phyloP scores from a whole-genome alignment of 2,888 invertebrate genomes.

The Strigamia crassipes region DNA sequence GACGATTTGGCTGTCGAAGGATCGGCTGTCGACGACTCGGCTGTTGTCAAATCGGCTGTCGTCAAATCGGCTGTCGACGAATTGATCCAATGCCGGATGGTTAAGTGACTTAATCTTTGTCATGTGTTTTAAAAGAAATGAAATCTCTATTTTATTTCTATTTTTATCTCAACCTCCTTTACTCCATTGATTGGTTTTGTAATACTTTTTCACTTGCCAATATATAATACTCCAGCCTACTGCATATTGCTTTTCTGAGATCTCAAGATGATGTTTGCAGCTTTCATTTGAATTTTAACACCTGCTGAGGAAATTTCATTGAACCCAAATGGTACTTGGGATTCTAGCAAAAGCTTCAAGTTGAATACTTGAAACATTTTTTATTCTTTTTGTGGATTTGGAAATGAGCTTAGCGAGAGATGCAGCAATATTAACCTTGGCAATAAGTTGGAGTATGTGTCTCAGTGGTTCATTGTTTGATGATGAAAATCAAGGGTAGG shows the following conservation, averaged over 20 bases:
- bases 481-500: background rate
- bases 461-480: background rate
- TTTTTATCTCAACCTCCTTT: no score
- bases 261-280: background rate
- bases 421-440: slow-evolving; percentile 6
- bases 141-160: no score
- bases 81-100: no score
- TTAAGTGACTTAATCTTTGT: no score
- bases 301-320: slow-evolving; percentile 31
- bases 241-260: background rate
- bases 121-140: no score
- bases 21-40: no score
- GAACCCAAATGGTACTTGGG: background rate
- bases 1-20: no score
- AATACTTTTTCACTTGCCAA: background rate
- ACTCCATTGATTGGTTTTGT: no score
- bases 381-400: background rate
- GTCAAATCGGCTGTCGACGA: no score
- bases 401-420: background rate
- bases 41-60: no score
- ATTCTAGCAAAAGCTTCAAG: background rate
- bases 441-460: background rate
- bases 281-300: slow-evolving; percentile 33
- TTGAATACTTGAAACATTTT: background rate
- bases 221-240: background rate